Conservation (phyloP, 2,797 vertebrate species). For the Ispidina picta region DNA sequence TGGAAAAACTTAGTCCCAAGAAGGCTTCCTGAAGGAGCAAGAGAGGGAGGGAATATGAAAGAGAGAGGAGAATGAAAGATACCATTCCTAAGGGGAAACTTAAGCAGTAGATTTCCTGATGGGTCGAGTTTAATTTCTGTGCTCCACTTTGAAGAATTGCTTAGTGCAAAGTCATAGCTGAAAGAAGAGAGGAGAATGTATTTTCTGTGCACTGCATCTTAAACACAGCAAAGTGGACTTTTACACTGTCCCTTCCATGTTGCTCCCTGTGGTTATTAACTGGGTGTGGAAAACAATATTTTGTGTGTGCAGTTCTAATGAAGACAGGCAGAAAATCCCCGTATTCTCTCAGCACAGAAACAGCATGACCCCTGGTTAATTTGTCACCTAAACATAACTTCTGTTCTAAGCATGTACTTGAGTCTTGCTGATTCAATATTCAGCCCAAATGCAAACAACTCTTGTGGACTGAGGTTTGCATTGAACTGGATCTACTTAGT, state of each 20-base stretch:
- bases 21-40: neutral
- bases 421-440: slow-evolving; percentile 17
- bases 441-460: neutral
- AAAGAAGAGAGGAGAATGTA: neutral
- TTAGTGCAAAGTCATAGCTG: neutral
- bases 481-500: slow-evolving; percentile 4
- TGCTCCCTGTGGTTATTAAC: neutral
- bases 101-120: neutral
- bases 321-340: neutral
- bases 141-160: neutral
- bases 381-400: neutral
- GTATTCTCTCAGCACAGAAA: neutral
- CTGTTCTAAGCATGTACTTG: slow-evolving; percentile 12
- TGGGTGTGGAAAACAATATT: neutral
- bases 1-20: neutral
- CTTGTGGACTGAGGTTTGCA: neutral
- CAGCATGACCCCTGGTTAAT: neutral
- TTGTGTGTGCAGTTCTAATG: neutral
- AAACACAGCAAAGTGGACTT: neutral
- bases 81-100: neutral
- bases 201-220: neutral
- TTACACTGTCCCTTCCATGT: neutral
- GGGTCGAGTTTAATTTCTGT: neutral
- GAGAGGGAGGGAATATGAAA: neutral
- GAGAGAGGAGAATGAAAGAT: neutral